These are phyloP conservation scores for Oreamnos americanus DNA, from an alignment of 2,113 vertebrate genomes.

Conservation along the genomic window DNA sequence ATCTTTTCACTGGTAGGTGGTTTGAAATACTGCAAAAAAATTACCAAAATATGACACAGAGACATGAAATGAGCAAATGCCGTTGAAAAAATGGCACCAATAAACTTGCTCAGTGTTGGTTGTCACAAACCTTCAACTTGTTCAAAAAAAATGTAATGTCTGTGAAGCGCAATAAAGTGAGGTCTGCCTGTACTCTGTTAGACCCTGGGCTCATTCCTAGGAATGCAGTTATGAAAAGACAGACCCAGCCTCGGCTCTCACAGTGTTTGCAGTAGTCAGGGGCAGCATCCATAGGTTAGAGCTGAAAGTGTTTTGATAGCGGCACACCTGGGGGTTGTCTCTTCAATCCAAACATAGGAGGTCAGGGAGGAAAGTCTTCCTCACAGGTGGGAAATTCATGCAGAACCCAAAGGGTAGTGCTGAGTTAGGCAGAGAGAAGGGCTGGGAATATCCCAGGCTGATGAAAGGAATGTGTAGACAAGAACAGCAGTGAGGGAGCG, in stretches of 20 bases:
- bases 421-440: neutral
- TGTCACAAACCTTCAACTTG: neutral
- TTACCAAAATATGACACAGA: neutral
- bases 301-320: neutral
- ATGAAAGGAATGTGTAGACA: neutral
- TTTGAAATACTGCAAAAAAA: neutral
- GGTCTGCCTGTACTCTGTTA: neutral
- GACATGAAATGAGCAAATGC: neutral
- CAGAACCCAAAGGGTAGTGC: neutral
- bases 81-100: neutral
- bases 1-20: accelerated
- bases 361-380: neutral
- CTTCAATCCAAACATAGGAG: neutral
- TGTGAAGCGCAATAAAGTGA: neutral
- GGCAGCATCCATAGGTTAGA: neutral
- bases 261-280: accelerated
- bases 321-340: neutral
- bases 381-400: neutral
- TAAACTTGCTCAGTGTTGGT: neutral
- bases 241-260: neutral
- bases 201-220: neutral
- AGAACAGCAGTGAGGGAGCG: neutral
- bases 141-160: neutral
- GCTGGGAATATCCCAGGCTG: neutral
- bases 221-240: neutral